A percentile compares a stretch with the other conserved stretches of the same genome.
phyloP scores from a whole-genome alignment of 2,797 vertebrate genomes.

The Rhabdophis nuchalis region DNA sequence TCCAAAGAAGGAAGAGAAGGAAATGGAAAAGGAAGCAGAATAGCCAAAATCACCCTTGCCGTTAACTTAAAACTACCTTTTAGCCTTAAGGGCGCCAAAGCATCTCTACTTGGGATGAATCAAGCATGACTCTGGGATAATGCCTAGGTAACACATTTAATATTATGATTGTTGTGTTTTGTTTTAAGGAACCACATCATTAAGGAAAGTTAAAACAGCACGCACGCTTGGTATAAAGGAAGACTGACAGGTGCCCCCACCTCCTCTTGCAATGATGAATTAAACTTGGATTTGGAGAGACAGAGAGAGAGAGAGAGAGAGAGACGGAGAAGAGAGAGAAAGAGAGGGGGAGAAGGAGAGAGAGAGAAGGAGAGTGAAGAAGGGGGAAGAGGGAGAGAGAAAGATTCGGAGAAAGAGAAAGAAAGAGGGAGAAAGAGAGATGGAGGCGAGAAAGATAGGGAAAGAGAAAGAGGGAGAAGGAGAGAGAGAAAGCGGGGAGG shows the following conservation, averaged over 20 bases:
- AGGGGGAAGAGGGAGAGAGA: too few species aligned
- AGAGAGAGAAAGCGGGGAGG: too few species aligned
- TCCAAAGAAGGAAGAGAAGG: constrained; percentile 40
- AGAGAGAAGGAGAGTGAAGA: too few species aligned
- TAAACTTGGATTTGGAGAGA: constrained; percentile 56
- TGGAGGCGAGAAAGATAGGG: too few species aligned
- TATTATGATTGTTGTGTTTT: neutral
- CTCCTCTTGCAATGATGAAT: constrained; percentile 61
- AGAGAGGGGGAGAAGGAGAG: too few species aligned
- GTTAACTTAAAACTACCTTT: constrained; percentile 68
- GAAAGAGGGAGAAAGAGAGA: too few species aligned
- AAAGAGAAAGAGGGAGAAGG: fast-evolving
- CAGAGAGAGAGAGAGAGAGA: too few species aligned
- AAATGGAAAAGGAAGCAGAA: constrained; percentile 64
- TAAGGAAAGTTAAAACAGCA: constrained; percentile 74
- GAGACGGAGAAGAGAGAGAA: too few species aligned
- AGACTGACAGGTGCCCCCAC: constrained; percentile 77
- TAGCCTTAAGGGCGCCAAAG: constrained; percentile 62
- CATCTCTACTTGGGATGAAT: constrained; percentile 56
- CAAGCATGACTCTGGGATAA: constrained; percentile 19
- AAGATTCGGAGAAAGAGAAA: too few species aligned
- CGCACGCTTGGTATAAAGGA: constrained; percentile 53
- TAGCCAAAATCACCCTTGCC: constrained; percentile 64
- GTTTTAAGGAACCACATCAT: constrained; percentile 54
- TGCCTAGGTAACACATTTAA: constrained; percentile 47